Evolutionary conservation across 2,113 vertebrate genomes (phyloP).

Genomic region (Festucalex cinctus): DNA sequence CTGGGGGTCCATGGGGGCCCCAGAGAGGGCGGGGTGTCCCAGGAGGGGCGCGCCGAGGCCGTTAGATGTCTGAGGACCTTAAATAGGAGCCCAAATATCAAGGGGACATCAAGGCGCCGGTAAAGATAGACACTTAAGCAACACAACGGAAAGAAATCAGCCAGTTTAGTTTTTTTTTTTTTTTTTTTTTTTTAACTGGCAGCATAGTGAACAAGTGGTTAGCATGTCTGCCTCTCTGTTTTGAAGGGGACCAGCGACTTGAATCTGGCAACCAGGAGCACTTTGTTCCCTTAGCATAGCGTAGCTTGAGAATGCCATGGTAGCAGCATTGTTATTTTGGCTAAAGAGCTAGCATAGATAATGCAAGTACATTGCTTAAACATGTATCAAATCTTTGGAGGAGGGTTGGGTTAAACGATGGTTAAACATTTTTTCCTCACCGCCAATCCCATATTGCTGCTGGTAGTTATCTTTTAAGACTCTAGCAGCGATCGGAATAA

Average conservation of each 20-base stretch:
- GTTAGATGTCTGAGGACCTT: slow-evolving; percentile 56
- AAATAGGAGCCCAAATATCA: slow-evolving; percentile 67
- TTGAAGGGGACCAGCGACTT: neutral
- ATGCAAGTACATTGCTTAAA: too few relatives aligned
- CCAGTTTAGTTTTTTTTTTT: neutral
- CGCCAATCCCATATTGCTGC: too few relatives aligned
- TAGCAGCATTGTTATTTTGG: neutral
- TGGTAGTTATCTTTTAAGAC: too few relatives aligned
- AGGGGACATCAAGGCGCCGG: slow-evolving; percentile 45
- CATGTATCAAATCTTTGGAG: too few relatives aligned
- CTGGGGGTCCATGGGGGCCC: slow-evolving; percentile 52
- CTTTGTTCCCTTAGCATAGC: neutral
- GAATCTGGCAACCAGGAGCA: neutral
- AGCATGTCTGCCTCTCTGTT: neutral
- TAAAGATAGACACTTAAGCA: neutral
- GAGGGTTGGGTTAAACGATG: too few relatives aligned
- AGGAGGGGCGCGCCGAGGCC: slow-evolving; percentile 33
- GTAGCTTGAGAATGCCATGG: too few relatives aligned
- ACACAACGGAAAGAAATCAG: slow-evolving; percentile 11
- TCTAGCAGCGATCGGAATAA: too few relatives aligned
- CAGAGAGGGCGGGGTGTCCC: slow-evolving; percentile 24
- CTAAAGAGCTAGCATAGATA: neutral
- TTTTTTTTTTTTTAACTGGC: neutral
- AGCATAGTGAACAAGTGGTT: neutral
- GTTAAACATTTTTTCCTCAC: too few relatives aligned